Conservation (phyloP, 2,113 vertebrate genomes). For the Chloebia gouldiae region DNA sequence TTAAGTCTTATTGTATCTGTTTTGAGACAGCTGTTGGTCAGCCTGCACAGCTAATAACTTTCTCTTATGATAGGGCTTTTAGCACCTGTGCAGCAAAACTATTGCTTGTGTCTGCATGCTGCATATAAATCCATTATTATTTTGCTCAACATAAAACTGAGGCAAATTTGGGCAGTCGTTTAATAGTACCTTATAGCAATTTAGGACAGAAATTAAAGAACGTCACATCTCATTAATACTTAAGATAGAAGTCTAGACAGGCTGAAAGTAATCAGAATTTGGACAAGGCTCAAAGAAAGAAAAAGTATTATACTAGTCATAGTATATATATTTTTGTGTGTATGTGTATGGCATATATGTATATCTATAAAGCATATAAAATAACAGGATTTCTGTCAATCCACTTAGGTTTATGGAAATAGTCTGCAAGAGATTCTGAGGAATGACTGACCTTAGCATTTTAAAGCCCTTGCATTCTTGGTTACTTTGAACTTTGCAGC, state of each 20-base stretch:
- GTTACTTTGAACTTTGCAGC: background rate
- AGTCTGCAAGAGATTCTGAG: background rate
- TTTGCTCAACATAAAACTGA: background rate
- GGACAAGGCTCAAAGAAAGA: background rate
- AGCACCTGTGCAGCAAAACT: background rate
- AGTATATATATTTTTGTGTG: background rate
- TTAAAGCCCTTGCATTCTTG: background rate
- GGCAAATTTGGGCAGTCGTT: background rate
- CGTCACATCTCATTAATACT: background rate
- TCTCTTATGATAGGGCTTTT: background rate
- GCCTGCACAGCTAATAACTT: background rate
- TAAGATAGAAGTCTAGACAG: background rate
- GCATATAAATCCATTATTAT: background rate
- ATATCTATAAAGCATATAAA: background rate
- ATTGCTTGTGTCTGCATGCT: background rate
- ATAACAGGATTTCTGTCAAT: background rate
- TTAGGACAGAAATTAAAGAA: background rate
- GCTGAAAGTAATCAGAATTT: conserved; percentile 4
- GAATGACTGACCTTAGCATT: background rate
- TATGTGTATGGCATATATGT: background rate
- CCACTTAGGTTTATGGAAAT: background rate
- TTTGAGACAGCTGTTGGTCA: conserved; percentile 3
- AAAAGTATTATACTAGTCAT: background rate
- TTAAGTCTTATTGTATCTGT: background rate
- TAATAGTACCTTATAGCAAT: background rate